Conservation (phyloP, 2,888 invertebrate genomes). For the Macrophya alboannulata region DNA sequence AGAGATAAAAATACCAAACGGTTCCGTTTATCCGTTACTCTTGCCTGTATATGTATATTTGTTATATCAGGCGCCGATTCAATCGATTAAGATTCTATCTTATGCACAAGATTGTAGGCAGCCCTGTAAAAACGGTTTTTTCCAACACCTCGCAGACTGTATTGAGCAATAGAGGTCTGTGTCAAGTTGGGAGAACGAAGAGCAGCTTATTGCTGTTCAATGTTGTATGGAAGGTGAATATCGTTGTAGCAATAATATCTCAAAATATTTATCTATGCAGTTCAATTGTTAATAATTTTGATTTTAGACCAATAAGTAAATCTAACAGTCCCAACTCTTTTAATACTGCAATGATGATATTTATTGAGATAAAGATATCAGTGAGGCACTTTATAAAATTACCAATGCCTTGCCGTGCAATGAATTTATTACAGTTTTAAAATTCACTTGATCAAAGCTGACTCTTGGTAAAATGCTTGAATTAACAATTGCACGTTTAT, state of each 20-base stretch:
- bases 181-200: background rate
- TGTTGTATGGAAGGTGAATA: background rate
- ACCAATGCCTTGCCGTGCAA: background rate
- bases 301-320: background rate
- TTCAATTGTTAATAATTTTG: background rate
- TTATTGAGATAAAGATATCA: background rate
- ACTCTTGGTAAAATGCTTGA: background rate
- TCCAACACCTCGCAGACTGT: background rate
- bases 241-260: conserved; percentile 15
- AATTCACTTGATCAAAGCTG: background rate
- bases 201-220: conserved; percentile 9
- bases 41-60: background rate
- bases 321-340: background rate
- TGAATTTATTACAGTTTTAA: background rate
- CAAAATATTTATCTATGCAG: background rate
- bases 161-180: background rate
- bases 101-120: conserved; percentile 12
- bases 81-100: background rate
- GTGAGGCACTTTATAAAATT: background rate
- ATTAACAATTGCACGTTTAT: background rate
- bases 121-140: background rate
- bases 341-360: background rate
- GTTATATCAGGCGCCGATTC: background rate
- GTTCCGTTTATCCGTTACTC: background rate
- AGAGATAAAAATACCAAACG: background rate